phyloP scores from a whole-genome alignment of 1,140 invertebrate species.

The Penaeus vannamei region DNA sequence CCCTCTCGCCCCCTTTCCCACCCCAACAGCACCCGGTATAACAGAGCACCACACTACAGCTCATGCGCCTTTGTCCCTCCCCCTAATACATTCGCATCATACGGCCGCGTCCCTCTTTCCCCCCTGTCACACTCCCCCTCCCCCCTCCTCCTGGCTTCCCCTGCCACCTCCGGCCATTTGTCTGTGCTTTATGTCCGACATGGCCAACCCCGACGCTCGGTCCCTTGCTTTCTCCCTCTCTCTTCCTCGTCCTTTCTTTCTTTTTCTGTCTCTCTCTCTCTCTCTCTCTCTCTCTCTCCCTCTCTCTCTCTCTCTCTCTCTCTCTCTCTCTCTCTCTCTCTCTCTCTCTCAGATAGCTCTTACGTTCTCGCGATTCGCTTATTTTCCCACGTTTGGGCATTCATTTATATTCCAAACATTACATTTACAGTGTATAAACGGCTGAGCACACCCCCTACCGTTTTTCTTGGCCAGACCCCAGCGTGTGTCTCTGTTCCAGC shows the following conservation, averaged over 20 bases:
- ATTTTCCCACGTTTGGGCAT: no score
- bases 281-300: not conserved
- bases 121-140: not conserved
- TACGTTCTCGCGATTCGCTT: not conserved
- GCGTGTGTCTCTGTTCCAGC: no score
- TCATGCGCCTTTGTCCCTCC: no score
- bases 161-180: slow-evolving; percentile 6
- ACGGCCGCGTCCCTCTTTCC: not conserved
- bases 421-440: no score
- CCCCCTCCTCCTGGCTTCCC: not conserved
- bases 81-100: not conserved
- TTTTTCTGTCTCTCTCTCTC: not conserved
- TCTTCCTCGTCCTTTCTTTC: not conserved
- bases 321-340: slow-evolving; percentile 29
- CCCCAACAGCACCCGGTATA: no score
- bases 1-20: no score
- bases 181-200: not conserved
- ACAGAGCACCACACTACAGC: no score
- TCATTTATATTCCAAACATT: no score
- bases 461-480: no score
- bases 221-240: slow-evolving; percentile 16
- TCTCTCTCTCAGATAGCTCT: not conserved
- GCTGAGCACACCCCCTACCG: no score
- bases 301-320: slow-evolving; percentile 11
- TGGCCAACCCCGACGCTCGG: not conserved